Conservation (phyloP, 2,797 vertebrate species). For the Botia kubotai region DNA sequence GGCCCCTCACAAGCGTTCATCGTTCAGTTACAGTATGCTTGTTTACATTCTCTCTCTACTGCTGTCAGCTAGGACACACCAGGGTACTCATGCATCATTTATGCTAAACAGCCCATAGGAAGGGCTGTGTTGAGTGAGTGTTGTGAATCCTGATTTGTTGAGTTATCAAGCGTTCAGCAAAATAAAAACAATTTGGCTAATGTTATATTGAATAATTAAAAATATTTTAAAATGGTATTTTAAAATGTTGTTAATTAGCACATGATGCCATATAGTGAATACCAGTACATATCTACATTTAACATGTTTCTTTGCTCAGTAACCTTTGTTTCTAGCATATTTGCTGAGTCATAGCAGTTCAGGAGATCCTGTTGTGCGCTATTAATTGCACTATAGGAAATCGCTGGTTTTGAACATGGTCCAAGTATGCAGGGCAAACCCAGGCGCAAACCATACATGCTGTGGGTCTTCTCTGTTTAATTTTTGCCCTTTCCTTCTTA, state of each 20-base stretch:
- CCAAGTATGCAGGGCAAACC: slow-evolving; percentile 57
- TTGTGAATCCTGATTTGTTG: background rate
- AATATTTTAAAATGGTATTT: no score
- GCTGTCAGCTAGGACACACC: background rate
- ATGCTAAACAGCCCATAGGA: background rate
- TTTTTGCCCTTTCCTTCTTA: background rate
- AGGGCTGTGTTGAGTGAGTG: background rate
- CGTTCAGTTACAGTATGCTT: background rate
- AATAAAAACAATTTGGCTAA: background rate
- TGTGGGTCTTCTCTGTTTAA: slow-evolving; percentile 40
- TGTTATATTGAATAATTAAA: background rate
- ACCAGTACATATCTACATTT: no score
- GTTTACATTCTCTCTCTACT: background rate
- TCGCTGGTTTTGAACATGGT: slow-evolving; percentile 64
- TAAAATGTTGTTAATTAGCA: no score
- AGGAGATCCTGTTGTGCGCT: slow-evolving; percentile 66
- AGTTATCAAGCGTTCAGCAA: background rate
- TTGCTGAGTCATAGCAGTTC: slow-evolving; percentile 70
- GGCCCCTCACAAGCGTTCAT: background rate
- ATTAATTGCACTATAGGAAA: slow-evolving; percentile 71
- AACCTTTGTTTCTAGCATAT: slow-evolving; percentile 16
- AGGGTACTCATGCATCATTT: background rate
- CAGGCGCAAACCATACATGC: slow-evolving; percentile 45
- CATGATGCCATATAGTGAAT: no score
- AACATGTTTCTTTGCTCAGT: background rate